A percentile compares a stretch with the other conserved stretches of the same genome.
phyloP scores from a whole-genome alignment of 64 coral and sea anemone species.

The Acropora tenuis region DNA sequence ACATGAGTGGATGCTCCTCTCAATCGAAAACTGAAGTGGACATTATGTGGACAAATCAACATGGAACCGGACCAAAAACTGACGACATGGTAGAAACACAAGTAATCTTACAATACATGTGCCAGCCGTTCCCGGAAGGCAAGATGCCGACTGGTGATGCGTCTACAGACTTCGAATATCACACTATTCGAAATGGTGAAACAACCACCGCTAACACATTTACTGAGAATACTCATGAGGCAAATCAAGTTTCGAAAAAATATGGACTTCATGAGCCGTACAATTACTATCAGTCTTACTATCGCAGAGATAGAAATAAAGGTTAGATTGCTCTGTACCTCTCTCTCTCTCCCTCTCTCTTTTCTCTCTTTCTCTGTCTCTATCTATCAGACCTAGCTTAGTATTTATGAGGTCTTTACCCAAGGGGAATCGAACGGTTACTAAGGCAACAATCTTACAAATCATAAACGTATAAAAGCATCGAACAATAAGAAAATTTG shows the following conservation, averaged over 20 bases:
- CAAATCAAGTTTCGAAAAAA: background rate
- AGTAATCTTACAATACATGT: constrained; percentile 27
- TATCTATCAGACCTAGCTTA: too few species aligned
- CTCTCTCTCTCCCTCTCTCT: background rate
- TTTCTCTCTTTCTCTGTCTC: too few species aligned
- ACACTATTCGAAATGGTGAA: constrained; percentile 12
- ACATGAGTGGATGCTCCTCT: background rate
- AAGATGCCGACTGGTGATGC: background rate
- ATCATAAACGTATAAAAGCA: too few species aligned
- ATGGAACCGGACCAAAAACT: background rate
- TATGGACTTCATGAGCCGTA: constrained; percentile 4
- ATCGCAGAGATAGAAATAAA: constrained; percentile 25
- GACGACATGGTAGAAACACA: constrained; percentile 14
- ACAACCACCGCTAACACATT: too few species aligned
- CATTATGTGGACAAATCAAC: background rate
- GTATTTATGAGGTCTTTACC: background rate
- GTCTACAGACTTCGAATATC: background rate
- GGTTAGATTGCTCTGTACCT: background rate
- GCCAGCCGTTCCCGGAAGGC: constrained; percentile 15
- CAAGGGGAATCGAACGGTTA: background rate
- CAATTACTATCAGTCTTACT: constrained; percentile 21
- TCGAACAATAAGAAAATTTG: background rate
- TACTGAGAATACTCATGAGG: background rate
- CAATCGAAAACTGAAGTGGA: constrained; percentile 9
- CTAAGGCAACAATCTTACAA: background rate